A percentile compares a stretch with the other conserved stretches of the same genome.
phyloP scores from a whole-genome alignment of 2,888 invertebrate genomes.

The Brachynemurus nebulosus region DNA sequence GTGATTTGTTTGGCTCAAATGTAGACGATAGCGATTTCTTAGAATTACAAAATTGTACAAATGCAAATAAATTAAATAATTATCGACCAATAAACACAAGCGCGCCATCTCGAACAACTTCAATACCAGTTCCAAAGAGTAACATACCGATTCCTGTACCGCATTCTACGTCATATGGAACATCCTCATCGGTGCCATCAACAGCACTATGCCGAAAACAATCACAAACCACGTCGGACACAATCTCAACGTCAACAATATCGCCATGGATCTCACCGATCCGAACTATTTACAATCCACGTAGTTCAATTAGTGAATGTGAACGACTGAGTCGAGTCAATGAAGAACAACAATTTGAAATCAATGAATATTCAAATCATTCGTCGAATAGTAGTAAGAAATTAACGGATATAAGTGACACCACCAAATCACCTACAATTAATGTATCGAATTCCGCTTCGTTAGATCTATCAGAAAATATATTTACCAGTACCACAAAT shows the following conservation, averaged over 20 bases:
- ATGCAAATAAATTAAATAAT: no score
- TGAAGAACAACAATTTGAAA: constrained; percentile 4
- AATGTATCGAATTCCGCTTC: constrained; percentile 6
- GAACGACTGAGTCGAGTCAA: constrained; percentile 5
- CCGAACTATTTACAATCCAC: constrained; percentile 2
- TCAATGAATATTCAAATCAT: not conserved
- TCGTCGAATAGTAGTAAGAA: not conserved
- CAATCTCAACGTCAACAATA: not conserved
- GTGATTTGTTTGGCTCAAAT: no score
- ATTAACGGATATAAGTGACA: not conserved
- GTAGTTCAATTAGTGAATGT: constrained; percentile 1
- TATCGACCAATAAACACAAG: constrained; percentile 15
- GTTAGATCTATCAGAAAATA: constrained; percentile 13
- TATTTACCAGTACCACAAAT: constrained; percentile 7
- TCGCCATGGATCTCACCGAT: constrained; percentile 3
- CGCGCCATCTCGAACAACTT: constrained; percentile 3
- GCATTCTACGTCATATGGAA: no score
- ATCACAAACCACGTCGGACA: not conserved
- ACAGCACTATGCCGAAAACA: constrained; percentile 6
- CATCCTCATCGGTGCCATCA: constrained; percentile 4
- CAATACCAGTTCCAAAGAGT: constrained; percentile 19
- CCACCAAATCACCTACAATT: not conserved
- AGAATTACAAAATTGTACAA: no score
- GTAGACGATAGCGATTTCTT: constrained; percentile 44
- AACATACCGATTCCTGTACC: constrained; percentile 11